Evolutionary conservation across 2,797 vertebrate species (phyloP).

Genomic region (Schizopygopsis malacanthus): DNA sequence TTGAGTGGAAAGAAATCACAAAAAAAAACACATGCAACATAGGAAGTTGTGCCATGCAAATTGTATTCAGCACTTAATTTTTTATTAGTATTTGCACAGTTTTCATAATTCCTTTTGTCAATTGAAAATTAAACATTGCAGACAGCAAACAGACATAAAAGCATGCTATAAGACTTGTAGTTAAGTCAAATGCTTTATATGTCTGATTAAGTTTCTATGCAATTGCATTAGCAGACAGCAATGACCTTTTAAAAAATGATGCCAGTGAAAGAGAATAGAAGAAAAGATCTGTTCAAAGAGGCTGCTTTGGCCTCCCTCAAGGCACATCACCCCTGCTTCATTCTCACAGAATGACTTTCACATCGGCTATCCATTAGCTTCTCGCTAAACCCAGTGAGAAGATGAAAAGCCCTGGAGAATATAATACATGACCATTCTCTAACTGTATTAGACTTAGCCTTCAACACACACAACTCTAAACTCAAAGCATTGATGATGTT

Average conservation of each 20-base stretch:
- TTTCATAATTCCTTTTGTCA: not conserved
- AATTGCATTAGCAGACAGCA: slow-evolving; percentile 8
- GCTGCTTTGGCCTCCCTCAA: slow-evolving; percentile 1
- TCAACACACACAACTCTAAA: not conserved
- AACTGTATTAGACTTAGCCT: slow-evolving; percentile 10
- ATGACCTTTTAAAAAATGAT: slow-evolving; percentile 21
- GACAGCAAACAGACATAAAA: not conserved
- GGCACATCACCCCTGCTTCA: slow-evolving; percentile 13
- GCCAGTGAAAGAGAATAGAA: not conserved
- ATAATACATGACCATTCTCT: slow-evolving; percentile 55
- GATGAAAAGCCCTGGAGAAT: slow-evolving; percentile 26
- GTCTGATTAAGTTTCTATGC: not conserved
- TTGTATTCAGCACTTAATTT: not conserved
- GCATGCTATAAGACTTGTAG: not conserved
- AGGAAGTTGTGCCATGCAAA: not conserved
- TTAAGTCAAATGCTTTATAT: not conserved
- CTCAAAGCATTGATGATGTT: not conserved
- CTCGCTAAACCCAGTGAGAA: not conserved
- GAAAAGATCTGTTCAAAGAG: slow-evolving; percentile 14
- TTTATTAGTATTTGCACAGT: not conserved
- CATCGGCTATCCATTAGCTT: slow-evolving; percentile 22
- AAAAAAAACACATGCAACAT: not conserved
- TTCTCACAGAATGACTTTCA: slow-evolving; percentile 34
- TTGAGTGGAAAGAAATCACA: not conserved
- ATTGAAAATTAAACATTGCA: not conserved